Conservation (phyloP, 2,888 invertebrate species). For the Apotomis capreana region DNA sequence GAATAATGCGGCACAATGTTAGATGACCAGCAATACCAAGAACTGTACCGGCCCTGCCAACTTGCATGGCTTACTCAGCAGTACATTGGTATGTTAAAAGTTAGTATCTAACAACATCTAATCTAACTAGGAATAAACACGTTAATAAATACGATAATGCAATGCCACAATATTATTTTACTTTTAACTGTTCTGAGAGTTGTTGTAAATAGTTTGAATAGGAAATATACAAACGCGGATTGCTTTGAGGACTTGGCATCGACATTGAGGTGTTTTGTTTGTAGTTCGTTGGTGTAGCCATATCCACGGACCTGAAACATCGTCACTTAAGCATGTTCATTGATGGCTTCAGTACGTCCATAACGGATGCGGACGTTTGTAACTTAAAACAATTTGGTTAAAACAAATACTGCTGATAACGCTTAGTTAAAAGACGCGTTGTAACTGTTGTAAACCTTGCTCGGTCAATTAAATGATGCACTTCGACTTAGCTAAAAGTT, state of each 20-base stretch:
- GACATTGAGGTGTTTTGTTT: constrained; percentile 91
- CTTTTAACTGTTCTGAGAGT: constrained; percentile 9
- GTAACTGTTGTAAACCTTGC: background rate
- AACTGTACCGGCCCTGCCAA: constrained; percentile 68
- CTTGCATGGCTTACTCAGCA: constrained; percentile 63
- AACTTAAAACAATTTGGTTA: background rate
- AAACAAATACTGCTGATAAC: background rate
- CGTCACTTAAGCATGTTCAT: background rate
- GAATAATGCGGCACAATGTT: constrained; percentile 63
- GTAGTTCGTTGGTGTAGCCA: constrained; percentile 93
- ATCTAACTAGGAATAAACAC: constrained; percentile 33
- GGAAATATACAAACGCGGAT: constrained; percentile 87
- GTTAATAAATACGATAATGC: constrained; percentile 28
- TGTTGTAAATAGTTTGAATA: constrained; percentile 32
- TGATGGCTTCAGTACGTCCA: background rate
- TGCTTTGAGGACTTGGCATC: constrained; percentile 87
- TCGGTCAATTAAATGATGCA: background rate
- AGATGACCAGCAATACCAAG: constrained; percentile 73
- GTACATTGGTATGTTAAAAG: constrained; percentile 57
- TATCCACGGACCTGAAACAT: constrained; percentile 59
- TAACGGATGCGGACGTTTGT: background rate
- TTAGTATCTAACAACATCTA: constrained; percentile 75
- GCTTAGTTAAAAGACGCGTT: background rate
- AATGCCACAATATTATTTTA: constrained; percentile 7
- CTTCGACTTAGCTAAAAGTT: too few relatives aligned